Evolutionary conservation across 2,113 vertebrate genomes (phyloP), one percentile per base, ranked within the genome.

Genomic region (Pimephales promelas): DNA sequence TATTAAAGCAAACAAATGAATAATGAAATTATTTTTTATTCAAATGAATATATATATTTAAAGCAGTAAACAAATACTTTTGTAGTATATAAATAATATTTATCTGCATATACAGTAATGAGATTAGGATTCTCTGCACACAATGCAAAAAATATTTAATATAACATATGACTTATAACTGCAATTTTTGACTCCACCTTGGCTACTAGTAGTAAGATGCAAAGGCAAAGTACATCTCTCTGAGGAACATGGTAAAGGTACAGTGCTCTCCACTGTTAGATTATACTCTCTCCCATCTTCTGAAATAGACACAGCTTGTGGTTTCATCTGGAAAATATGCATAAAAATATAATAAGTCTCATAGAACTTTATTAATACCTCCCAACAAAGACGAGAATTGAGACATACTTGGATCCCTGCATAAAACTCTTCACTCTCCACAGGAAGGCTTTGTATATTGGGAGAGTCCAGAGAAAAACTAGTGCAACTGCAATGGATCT

Each of bases 351-450:
- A 2, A 26, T 22, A 34, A 40, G 34, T 59, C 22, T 59, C 3
- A 0, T 11, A 18, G 20, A 75, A 75, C 3, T 54, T 75, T 8
- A 54, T 7, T 22, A 4, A 28, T 9, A 74, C 52, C 9, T 36
- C 68, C 8, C 10, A 10, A 36, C 3, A 4, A 45, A 72, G 8
- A 57, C 13, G 16, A 49, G 16, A 80, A 49, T 8, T 9, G 34
- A 20, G 34, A 75, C 76, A 14, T 85, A 87, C 86, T 24, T 59
- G 84, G 89, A 98, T 94, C 20, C 96, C 96, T 43, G 94, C 95
- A 92, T 98, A 98, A 92, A 96, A 97, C 90, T 95, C 96, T 81
- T 78, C 85, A 89, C 96, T 98, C 82, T 98, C 94, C n/a, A 91
- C 90, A 0, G 89, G 59, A 62, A 89, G 43, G 47, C 97, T 93